Evolutionary conservation across 2,888 invertebrate species (phyloP).

Genomic region (Pinctada fucata): DNA sequence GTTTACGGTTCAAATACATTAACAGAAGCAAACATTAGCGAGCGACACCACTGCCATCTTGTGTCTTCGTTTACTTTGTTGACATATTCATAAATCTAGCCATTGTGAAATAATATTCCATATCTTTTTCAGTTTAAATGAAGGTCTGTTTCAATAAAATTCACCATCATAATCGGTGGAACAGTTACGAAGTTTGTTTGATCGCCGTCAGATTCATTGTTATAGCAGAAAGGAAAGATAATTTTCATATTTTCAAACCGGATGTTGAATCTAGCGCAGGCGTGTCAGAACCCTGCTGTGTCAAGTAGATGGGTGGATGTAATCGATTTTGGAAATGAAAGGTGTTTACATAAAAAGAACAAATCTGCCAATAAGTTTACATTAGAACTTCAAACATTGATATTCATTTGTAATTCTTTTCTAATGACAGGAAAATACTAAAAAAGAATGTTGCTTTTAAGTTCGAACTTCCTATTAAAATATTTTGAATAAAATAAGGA

Average conservation of each 20-base stretch:
- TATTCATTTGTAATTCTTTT: background rate
- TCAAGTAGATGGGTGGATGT: background rate
- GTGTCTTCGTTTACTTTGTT: background rate
- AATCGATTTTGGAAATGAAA: background rate
- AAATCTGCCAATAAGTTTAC: conserved; percentile 1
- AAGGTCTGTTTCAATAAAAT: too few species aligned
- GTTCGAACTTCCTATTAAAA: conserved; percentile 1
- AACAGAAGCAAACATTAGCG: background rate
- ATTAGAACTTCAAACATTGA: conserved; percentile 1
- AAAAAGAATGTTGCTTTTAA: background rate
- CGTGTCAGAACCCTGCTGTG: background rate
- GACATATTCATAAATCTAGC: background rate
- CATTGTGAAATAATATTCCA: background rate
- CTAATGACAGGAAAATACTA: background rate
- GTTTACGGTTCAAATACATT: conserved; percentile 1
- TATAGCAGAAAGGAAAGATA: too few species aligned
- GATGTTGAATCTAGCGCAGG: background rate
- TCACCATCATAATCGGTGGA: too few species aligned
- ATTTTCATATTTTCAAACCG: background rate
- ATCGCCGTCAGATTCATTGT: too few species aligned
- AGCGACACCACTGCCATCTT: background rate
- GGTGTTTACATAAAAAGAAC: background rate
- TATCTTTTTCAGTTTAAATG: too few species aligned
- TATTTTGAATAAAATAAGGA: background rate
- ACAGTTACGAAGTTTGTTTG: too few species aligned